These are phyloP conservation scores for Geothlypis trichas DNA, from an alignment of 2,113 vertebrate genomes.

Conservation along the genomic window DNA sequence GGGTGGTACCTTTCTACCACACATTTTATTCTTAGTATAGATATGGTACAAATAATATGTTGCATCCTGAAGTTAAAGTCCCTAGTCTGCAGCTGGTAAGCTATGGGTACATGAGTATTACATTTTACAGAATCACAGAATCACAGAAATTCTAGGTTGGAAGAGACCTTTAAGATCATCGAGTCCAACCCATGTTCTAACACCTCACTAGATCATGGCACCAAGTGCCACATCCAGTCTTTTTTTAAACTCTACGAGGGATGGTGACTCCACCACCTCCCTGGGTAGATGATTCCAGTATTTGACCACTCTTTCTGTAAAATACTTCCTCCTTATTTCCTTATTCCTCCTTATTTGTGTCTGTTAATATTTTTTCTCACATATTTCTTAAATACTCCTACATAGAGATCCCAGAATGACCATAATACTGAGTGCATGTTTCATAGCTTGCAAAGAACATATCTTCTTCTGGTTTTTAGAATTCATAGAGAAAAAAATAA, in stretches of 20 bases:
- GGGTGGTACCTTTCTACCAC: not conserved
- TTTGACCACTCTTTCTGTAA: too few species aligned
- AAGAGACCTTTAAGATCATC: too few species aligned
- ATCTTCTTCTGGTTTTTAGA: not conserved
- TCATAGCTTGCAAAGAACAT: not conserved
- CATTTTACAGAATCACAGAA: too few species aligned
- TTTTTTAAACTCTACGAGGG: too few species aligned
- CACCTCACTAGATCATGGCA: too few species aligned
- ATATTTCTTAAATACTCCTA: not conserved
- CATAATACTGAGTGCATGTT: not conserved
- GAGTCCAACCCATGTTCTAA: too few species aligned
- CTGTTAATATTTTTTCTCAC: not conserved
- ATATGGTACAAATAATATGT: fast-evolving
- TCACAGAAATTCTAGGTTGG: too few species aligned
- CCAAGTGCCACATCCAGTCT: too few species aligned
- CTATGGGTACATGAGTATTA: not conserved
- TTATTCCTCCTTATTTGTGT: too few species aligned
- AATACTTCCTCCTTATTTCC: too few species aligned
- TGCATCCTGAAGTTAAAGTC: not conserved
- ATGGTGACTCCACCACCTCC: too few species aligned
- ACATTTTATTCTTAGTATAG: not conserved
- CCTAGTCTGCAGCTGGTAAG: not conserved
- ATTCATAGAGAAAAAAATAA: not conserved
- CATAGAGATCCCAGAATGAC: not conserved
- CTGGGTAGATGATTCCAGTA: too few species aligned